A percentile compares a stretch with the other conserved stretches of the same genome.
Evolutionary conservation across 2,113 vertebrate genomes (phyloP).

Genomic region (Tauraco erythrolophus): DNA sequence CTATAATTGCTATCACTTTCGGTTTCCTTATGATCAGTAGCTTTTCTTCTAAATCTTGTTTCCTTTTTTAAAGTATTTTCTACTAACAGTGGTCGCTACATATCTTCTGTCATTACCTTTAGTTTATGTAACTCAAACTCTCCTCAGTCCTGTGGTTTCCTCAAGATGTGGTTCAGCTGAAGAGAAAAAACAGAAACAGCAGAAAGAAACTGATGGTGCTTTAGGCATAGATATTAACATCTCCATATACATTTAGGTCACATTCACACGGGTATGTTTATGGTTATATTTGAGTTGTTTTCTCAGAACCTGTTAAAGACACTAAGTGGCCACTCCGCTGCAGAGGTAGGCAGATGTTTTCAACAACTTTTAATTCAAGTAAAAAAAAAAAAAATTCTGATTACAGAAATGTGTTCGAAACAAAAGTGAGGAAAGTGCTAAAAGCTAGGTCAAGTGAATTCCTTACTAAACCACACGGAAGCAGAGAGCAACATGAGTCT

Average conservation of each 20-base stretch:
- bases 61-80: background rate
- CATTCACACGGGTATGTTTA: background rate
- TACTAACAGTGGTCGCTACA: rapidly evolving
- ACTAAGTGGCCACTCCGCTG: background rate
- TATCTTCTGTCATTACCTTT: background rate
- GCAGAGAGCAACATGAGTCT: background rate
- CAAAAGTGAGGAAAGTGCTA: background rate
- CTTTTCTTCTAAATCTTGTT: background rate
- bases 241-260: background rate
- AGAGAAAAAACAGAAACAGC: background rate
- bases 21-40: background rate
- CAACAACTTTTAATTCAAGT: background rate
- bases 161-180: background rate
- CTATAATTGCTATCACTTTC: background rate
- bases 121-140: background rate
- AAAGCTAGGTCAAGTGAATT: background rate
- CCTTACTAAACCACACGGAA: background rate
- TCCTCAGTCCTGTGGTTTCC: background rate
- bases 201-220: background rate
- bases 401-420: background rate
- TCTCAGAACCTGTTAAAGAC: background rate
- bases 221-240: background rate
- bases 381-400: background rate
- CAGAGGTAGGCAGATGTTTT: background rate
- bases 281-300: background rate